Conservation (phyloP, 2,797 vertebrate genomes). For the Limnodromus scolopaceus region DNA sequence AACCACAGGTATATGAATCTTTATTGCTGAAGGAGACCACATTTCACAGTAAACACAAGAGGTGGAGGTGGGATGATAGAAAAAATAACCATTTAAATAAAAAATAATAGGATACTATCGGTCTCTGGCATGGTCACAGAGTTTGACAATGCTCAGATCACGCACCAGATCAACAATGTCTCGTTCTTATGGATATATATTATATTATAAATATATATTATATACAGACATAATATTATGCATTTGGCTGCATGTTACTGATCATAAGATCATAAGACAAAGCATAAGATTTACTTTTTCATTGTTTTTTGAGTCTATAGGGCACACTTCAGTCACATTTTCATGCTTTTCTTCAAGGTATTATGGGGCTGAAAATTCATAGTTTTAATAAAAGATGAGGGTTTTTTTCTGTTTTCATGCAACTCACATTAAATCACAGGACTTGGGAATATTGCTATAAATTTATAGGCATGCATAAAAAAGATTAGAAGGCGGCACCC, state of each 20-base stretch:
- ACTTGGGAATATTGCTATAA: not conserved
- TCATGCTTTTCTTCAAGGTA: not conserved
- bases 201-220: not conserved
- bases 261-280: not conserved
- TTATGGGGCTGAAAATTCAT: not conserved
- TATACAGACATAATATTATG: not conserved
- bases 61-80: not conserved
- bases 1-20: constrained; percentile 52
- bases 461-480: not conserved
- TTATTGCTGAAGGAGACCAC: constrained; percentile 7
- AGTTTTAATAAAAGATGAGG: not conserved
- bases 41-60: constrained; percentile 29
- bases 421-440: not conserved
- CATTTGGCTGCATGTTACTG: not conserved
- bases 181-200: not conserved
- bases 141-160: not conserved
- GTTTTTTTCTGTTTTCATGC: not conserved
- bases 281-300: not conserved
- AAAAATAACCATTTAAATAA: not conserved
- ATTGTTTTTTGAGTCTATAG: not conserved
- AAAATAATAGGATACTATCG: not conserved
- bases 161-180: not conserved
- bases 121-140: not conserved
- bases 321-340: not conserved
- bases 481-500: not conserved